Percentiles rank a stretch among this genome's conserved stretches.
Evolutionary conservation across 1,140 invertebrate genomes (phyloP).

Genomic region (Trichonephila clavipes): DNA sequence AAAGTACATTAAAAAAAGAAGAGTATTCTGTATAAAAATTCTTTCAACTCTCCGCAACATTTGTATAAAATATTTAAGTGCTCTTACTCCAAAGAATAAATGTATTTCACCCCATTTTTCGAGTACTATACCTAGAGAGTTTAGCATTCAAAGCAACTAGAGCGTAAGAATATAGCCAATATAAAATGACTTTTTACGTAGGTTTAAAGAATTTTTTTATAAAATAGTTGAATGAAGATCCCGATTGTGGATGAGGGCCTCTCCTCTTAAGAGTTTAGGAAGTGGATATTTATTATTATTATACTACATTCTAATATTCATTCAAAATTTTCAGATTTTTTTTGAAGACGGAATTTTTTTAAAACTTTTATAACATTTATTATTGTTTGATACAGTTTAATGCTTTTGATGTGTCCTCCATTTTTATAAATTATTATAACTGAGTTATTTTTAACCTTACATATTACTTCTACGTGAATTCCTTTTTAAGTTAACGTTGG

Average conservation of each 20-base stretch:
- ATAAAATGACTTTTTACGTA: conserved; percentile 19
- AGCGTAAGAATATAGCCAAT: conserved; percentile 28
- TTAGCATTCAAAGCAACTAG: not conserved
- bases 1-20: not conserved
- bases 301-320: not conserved
- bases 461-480: too few species aligned
- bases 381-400: too few species aligned
- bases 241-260: not conserved
- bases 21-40: not conserved
- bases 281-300: not conserved
- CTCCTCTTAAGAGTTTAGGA: not conserved
- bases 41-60: not conserved
- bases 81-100: not conserved
- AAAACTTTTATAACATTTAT: too few species aligned
- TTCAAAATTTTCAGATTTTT: not conserved
- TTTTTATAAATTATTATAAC: too few species aligned
- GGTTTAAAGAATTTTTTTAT: not conserved
- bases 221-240: not conserved
- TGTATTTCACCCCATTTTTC: conserved; percentile 14
- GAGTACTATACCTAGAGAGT: not conserved
- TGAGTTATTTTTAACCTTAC: too few species aligned
- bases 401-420: too few species aligned
- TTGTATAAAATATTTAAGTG: not conserved
- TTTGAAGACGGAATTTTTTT: not conserved
- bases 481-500: too few species aligned